A percentile compares a stretch with the other conserved stretches of the same genome.
Conservation (phyloP, 2,113 vertebrate genomes). For the Psittacula cyanocephala region DNA sequence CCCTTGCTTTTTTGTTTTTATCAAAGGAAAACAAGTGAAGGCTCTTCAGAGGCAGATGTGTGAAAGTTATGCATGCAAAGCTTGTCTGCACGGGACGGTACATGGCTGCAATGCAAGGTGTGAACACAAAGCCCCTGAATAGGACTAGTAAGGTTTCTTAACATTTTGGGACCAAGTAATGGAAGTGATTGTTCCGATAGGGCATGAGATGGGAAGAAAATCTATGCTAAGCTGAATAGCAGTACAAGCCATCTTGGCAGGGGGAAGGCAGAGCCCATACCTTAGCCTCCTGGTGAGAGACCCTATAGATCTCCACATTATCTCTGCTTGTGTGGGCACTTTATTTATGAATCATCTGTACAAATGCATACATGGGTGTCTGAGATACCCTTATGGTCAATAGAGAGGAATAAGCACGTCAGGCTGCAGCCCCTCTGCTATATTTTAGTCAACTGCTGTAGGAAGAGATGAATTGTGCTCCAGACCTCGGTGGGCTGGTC, state of each 20-base stretch:
- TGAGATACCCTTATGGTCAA: background rate
- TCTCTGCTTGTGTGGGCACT: background rate
- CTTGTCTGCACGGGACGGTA: background rate
- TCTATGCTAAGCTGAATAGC: background rate
- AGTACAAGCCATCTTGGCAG: background rate
- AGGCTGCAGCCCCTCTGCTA: background rate
- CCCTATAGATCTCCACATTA: background rate
- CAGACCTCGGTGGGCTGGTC: background rate
- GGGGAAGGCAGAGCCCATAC: background rate
- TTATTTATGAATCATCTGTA: background rate
- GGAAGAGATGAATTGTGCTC: background rate
- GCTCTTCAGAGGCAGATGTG: background rate
- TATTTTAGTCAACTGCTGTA: background rate
- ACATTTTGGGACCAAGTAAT: background rate
- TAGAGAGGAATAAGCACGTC: background rate
- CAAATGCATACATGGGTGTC: background rate
- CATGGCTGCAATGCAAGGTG: background rate
- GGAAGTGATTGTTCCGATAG: background rate
- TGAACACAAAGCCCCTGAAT: background rate
- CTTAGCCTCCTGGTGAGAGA: background rate
- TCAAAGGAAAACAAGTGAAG: accelerated
- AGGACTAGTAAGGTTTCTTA: background rate
- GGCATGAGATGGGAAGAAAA: background rate
- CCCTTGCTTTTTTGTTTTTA: background rate
- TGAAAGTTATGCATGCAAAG: background rate